Evolutionary conservation across 2,888 invertebrate species (phyloP).

Genomic region (Parascotia fuliginaria): DNA sequence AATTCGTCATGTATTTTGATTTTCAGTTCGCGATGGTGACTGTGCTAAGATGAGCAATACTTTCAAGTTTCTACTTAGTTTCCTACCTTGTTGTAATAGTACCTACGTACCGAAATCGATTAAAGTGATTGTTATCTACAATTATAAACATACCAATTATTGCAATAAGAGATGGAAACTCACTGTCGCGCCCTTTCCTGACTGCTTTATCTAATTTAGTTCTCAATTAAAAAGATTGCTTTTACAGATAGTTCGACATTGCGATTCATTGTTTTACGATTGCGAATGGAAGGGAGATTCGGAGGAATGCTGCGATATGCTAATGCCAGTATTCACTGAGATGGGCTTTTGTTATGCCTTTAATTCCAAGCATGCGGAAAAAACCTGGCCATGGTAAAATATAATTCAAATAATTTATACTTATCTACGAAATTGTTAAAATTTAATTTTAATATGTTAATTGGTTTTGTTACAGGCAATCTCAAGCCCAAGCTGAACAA

Average conservation of each 20-base stretch:
- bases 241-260: constrained; percentile 84
- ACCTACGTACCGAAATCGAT: too few species aligned
- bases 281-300: constrained; percentile 89
- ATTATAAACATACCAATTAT: too few species aligned
- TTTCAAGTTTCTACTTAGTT: too few species aligned
- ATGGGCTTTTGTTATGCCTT: constrained; percentile 91
- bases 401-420: not conserved
- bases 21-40: too few species aligned
- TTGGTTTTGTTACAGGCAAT: constrained; percentile 62
- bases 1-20: too few species aligned
- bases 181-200: too few species aligned
- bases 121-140: too few species aligned
- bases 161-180: too few species aligned
- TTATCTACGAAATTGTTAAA: not conserved
- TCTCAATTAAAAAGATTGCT: too few species aligned
- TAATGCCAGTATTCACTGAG: constrained; percentile 90
- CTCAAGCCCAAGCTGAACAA: constrained; percentile 66
- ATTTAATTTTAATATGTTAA: not conserved
- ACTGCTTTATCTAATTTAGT: too few species aligned
- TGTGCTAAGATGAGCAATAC: too few species aligned
- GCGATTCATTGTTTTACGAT: constrained; percentile 86
- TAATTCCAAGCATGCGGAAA: constrained; percentile 87
- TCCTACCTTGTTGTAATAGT: too few species aligned
- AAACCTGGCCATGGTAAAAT: constrained; percentile 81
- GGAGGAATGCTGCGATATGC: constrained; percentile 88